Evolutionary conservation across 2,113 vertebrate genomes (phyloP).

Genomic region (Mionectes macconnelli): DNA sequence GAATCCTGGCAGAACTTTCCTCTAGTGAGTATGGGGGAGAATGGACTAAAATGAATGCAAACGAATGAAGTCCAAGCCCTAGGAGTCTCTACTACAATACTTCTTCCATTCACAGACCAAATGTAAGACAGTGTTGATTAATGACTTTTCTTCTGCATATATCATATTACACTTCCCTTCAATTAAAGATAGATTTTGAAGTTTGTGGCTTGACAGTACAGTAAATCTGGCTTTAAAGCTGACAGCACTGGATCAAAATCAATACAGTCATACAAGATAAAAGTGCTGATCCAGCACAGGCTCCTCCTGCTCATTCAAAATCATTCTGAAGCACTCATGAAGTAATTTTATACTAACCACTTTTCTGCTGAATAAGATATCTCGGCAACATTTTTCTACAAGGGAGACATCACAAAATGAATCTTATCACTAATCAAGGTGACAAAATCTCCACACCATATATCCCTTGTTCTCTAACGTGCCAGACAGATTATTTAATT

Average conservation of each 20-base stretch:
- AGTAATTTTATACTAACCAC: background rate
- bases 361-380: background rate
- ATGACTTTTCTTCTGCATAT: background rate
- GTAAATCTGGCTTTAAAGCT: constrained; percentile 32
- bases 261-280: background rate
- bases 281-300: constrained; percentile 24
- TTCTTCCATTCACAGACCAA: background rate
- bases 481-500: background rate
- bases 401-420: background rate
- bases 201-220: background rate
- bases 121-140: background rate
- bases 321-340: background rate
- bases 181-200: constrained; percentile 19
- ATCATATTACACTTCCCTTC: background rate
- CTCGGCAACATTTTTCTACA: background rate
- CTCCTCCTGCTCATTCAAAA: background rate
- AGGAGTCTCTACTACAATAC: background rate
- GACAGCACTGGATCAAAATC: background rate
- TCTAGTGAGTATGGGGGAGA: background rate
- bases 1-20: background rate
- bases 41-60: background rate
- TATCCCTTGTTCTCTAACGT: background rate
- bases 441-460: background rate
- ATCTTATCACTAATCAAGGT: background rate
- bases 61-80: background rate